Base-by-base conservation (phyloP, 2,113 vertebrate species). In the Monarcha castaneiventris region DNA sequence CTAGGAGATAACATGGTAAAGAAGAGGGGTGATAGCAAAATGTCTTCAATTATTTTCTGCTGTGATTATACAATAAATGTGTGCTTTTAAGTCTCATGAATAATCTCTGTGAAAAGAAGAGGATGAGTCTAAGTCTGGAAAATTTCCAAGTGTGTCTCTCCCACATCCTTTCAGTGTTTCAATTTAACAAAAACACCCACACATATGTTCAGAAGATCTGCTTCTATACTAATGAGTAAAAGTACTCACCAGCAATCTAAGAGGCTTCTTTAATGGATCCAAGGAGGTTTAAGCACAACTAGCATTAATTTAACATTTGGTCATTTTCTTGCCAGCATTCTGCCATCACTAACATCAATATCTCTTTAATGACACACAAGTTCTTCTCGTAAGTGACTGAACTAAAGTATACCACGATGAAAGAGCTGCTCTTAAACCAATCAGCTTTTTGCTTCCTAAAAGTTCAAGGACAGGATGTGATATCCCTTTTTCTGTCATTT, bases 181-280 rank as follows among this genome's bases (percentile, higher is more conserved):
- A 76, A 9, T 76, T 83, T 91, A 89, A 96, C 48, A 94, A 74
- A 95, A 87, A 59, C 81, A 84, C 67, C 59, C 79, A 62, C 90
- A 55, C 51, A 58, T 12, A 71, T 9, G 37, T 35, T 77, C 27
- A 55, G 35, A 94, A 83, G 27, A 80, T 72, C 55, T 49, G 23
- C 72, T 88, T 71, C 59, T 68, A 84, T 35, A 30, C 32, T 71
- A 86, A 86, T 35, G 12, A 83, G 56, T 67, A 83, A 26, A 90
- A 93, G 59, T 55, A 71, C 62, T 93, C 58, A 63, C 17, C 35
- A 93, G 72, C 44, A 71, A 71, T 25, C 56, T 78, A 48, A 13
- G 23, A 92, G 25, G n/a, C 20, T 86, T 80, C 51, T 81, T 80
- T 81, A 71, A 49, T 55, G 25, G 59, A 90, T 85, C 51, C 51